A percentile compares a stretch with the other conserved stretches of the same genome.
Evolutionary conservation across 2,113 vertebrate genomes (phyloP).

Genomic region (Pampusana beccarii): DNA sequence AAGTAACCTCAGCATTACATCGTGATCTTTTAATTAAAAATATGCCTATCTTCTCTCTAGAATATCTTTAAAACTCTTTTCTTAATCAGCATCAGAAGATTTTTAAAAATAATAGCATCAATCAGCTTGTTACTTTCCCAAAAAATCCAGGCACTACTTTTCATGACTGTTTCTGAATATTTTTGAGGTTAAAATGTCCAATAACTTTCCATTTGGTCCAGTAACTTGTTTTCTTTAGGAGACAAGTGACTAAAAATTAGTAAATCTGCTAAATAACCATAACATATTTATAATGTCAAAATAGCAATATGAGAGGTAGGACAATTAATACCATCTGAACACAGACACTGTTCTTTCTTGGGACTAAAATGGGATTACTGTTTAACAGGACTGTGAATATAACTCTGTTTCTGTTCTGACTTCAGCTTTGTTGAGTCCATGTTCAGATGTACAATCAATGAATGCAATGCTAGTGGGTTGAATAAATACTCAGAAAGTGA

Average conservation of each 20-base stretch:
- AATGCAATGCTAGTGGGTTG: background rate
- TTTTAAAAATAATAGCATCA: background rate
- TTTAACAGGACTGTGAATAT: background rate
- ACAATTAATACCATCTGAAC: background rate
- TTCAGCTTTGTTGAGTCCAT: background rate
- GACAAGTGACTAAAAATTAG: background rate
- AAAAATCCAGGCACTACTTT: background rate
- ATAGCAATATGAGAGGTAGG: background rate
- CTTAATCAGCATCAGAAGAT: background rate
- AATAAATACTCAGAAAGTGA: background rate
- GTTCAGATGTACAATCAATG: background rate
- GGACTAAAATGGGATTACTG: background rate
- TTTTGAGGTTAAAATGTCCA: background rate
- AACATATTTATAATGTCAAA: background rate
- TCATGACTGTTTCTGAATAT: background rate
- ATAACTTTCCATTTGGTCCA: background rate
- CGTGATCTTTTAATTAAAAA: background rate
- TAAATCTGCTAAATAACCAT: background rate
- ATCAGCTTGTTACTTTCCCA: background rate
- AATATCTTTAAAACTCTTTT: background rate
- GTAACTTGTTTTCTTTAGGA: background rate
- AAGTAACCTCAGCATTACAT: background rate
- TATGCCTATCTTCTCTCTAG: accelerated
- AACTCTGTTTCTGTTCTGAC: background rate
- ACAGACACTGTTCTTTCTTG: background rate